phyloP scores from a whole-genome alignment of 2,113 vertebrate species.

The Pleuronectes platessa region DNA sequence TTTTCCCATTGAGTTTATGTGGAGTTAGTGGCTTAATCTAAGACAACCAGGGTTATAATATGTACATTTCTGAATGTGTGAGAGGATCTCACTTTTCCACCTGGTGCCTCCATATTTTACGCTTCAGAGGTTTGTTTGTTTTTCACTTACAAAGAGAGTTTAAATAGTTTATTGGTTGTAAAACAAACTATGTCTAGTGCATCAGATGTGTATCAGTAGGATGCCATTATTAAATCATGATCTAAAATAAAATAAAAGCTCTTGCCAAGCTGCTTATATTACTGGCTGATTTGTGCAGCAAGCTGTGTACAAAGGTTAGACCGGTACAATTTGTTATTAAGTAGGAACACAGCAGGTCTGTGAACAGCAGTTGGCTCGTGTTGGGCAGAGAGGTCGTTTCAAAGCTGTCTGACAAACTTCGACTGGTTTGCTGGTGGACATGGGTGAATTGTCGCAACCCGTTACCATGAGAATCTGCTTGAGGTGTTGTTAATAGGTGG shows the following conservation, averaged over 20 bases:
- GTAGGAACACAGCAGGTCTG: constrained; percentile 9
- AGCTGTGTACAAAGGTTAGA: constrained; percentile 20
- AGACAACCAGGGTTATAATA: constrained; percentile 1
- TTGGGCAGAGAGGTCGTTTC: constrained; percentile 10
- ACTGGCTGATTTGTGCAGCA: constrained; percentile 12
- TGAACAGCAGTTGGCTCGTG: constrained; percentile 26
- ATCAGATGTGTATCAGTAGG: background rate
- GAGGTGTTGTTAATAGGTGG: background rate
- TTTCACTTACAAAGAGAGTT: background rate
- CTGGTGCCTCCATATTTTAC: background rate
- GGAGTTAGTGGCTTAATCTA: constrained; percentile 2
- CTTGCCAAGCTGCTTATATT: constrained; percentile 11
- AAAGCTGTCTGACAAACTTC: constrained; percentile 4
- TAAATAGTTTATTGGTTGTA: background rate
- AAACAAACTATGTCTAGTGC: constrained; percentile 10
- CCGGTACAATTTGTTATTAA: constrained; percentile 27
- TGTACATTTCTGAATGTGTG: constrained; percentile 28
- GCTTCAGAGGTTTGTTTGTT: background rate
- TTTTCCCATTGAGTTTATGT: background rate
- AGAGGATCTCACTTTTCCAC: too few relatives aligned
- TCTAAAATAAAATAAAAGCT: constrained; percentile 7
- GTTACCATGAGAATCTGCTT: constrained; percentile 39
- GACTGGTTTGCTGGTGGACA: too few relatives aligned
- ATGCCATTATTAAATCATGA: constrained; percentile 12
- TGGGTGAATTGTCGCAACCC: constrained; percentile 3